A percentile compares a stretch with the other conserved stretches of the same genome.
Evolutionary conservation across 1,140 invertebrate genomes (phyloP).

Genomic region (Leptinotarsa texana): DNA sequence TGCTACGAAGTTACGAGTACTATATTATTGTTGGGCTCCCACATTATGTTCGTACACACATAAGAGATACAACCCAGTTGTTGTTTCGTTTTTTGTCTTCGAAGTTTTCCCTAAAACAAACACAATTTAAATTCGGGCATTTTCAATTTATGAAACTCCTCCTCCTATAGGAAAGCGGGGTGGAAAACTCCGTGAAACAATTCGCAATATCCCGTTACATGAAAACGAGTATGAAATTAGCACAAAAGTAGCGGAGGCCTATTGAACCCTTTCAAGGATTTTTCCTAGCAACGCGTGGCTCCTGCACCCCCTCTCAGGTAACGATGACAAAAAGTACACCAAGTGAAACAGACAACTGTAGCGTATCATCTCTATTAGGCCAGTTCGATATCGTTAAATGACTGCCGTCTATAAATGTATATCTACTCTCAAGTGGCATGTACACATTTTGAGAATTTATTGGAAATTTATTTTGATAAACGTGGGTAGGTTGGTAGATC

Average conservation of each 20-base stretch:
- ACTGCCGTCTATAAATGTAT: too few species aligned
- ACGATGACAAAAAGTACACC: constrained; percentile 2
- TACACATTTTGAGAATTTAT: too few species aligned
- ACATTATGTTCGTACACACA: neutral
- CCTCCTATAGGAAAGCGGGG: constrained; percentile 7
- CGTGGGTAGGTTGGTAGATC: too few species aligned
- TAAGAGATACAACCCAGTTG: neutral
- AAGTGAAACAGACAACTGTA: constrained; percentile 3
- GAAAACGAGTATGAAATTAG: constrained; percentile 22
- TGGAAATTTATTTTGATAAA: too few species aligned
- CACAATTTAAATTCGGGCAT: constrained; percentile 10
- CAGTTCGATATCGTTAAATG: neutral
- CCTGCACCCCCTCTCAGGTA: constrained; percentile 10
- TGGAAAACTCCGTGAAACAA: constrained; percentile 12
- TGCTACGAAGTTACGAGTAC: too few species aligned
- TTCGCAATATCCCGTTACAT: constrained; percentile 18
- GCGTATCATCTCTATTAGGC: neutral
- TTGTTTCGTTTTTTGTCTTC: neutral
- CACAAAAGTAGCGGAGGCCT: constrained; percentile 19
- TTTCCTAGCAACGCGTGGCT: constrained; percentile 20
- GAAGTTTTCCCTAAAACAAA: neutral
- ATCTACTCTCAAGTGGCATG: too few species aligned
- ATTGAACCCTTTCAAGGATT: constrained; percentile 25
- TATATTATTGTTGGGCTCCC: neutral
- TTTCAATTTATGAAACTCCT: constrained; percentile 21